Evolutionary conservation across 2,797 vertebrate genomes (phyloP).

Genomic region (Pristis pectinata): DNA sequence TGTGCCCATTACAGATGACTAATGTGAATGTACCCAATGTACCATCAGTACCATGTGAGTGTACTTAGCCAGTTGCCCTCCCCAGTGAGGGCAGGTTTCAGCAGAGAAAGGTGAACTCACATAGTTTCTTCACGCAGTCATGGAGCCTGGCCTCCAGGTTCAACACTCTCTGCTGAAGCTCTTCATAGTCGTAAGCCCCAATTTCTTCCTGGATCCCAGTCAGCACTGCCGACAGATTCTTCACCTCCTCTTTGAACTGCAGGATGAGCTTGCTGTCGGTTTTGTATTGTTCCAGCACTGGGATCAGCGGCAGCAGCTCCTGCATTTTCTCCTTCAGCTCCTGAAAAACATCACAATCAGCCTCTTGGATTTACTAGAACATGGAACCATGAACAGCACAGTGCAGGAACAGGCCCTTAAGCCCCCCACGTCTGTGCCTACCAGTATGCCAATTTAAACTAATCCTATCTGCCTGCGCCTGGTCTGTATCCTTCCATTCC

Average conservation of each 20-base stretch:
- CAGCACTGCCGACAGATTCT: constrained; percentile 82
- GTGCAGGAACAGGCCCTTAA: too few species aligned
- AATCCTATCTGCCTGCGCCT: too few species aligned
- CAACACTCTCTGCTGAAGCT: constrained; percentile 87
- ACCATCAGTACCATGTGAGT: neutral
- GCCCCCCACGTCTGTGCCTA: neutral
- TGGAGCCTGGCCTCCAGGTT: constrained; percentile 83
- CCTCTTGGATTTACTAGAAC: neutral
- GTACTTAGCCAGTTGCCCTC: neutral
- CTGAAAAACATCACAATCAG: constrained; percentile 54
- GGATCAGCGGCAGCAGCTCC: constrained; percentile 87
- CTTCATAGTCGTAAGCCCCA: constrained; percentile 90
- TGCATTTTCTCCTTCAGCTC: constrained; percentile 97
- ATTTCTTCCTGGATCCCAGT: constrained; percentile 92
- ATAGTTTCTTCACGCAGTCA: constrained; percentile 96
- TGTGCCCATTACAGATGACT: too few species aligned
- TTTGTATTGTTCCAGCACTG: constrained; percentile 96
- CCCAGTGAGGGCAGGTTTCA: neutral
- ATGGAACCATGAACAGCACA: neutral
- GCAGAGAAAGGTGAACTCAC: constrained; percentile 62
- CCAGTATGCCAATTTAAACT: neutral
- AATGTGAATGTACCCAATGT: too few species aligned
- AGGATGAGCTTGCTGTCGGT: constrained; percentile 89
- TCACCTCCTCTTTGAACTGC: constrained; percentile 95
- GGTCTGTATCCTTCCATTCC: neutral